Evolutionary conservation across 1,140 invertebrate genomes (phyloP).

Genomic region (Caenorhabditis briggsae): DNA sequence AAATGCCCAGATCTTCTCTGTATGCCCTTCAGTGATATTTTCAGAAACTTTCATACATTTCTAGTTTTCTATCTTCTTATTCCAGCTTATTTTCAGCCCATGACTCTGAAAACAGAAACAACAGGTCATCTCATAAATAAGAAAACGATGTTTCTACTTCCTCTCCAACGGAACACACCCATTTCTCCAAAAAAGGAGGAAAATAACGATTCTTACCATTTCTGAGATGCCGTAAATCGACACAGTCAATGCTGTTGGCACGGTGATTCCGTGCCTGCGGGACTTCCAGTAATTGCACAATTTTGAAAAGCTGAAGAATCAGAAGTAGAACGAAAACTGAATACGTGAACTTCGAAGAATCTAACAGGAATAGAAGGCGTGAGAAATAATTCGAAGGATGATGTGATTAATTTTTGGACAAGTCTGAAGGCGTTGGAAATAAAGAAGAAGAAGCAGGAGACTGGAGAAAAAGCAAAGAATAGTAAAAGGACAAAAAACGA

Average conservation of each 20-base stretch:
- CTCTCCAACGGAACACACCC: not conserved
- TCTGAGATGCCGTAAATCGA: slow-evolving; percentile 7
- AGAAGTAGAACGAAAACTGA: not conserved
- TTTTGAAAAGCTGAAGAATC: not conserved
- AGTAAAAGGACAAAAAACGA: slow-evolving; percentile 6
- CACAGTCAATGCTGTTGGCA: slow-evolving; percentile 39
- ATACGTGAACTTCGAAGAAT: not conserved
- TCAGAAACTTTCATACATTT: slow-evolving; percentile 1
- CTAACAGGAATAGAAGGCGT: not conserved
- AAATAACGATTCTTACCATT: not conserved
- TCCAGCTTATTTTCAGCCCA: slow-evolving; percentile 2
- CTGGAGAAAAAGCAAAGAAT: not conserved
- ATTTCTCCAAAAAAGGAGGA: not conserved
- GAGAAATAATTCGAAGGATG: not conserved
- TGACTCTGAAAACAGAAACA: not conserved
- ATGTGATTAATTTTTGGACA: slow-evolving; percentile 17
- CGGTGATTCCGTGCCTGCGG: slow-evolving; percentile 45
- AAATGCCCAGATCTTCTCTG: no score
- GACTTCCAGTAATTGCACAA: slow-evolving; percentile 45
- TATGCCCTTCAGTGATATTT: not conserved
- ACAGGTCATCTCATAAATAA: slow-evolving; percentile 2
- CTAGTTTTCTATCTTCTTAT: not conserved
- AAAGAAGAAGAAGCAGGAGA: not conserved
- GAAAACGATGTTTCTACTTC: not conserved
- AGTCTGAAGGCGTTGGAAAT: not conserved